Percentiles rank a stretch among this genome's conserved stretches.
These are phyloP conservation scores for Tetrapedia diversipes DNA, from an alignment of 2,888 invertebrate genomes.

Conservation along the genomic window DNA sequence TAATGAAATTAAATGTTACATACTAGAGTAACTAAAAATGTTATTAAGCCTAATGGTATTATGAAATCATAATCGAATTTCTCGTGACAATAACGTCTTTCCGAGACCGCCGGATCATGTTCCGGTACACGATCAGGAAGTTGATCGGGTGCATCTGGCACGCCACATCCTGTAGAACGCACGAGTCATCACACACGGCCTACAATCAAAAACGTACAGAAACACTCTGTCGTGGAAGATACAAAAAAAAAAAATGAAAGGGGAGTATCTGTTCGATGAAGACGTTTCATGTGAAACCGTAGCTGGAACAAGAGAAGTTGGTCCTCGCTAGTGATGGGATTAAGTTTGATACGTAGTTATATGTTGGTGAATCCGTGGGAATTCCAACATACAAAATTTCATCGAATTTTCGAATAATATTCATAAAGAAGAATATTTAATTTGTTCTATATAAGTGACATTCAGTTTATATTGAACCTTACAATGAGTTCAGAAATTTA, in stretches of 20 bases:
- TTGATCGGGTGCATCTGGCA: constrained; percentile 60
- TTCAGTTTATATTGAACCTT: too few species aligned
- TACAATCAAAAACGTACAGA: constrained; percentile 59
- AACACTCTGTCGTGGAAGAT: constrained; percentile 37
- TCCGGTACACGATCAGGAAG: constrained; percentile 50
- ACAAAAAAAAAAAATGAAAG: constrained; percentile 62
- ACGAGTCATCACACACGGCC: constrained; percentile 62
- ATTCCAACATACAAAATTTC: too few species aligned
- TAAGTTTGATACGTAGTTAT: too few species aligned
- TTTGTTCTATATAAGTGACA: too few species aligned
- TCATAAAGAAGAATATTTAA: too few species aligned
- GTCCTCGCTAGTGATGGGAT: too few species aligned
- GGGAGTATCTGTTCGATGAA: constrained; percentile 53
- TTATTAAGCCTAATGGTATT: too few species aligned
- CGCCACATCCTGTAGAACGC: constrained; percentile 52
- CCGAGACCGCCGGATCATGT: constrained; percentile 31
- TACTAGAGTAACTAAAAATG: too few species aligned
- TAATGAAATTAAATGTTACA: too few species aligned
- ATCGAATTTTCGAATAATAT: too few species aligned
- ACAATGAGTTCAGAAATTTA: too few species aligned
- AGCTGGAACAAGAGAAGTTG: constrained; percentile 4
- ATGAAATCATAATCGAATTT: constrained; percentile 48
- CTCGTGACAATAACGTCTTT: constrained; percentile 32
- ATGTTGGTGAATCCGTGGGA: too few species aligned
- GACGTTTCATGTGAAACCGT: constrained; percentile 47